Base-by-base conservation (phyloP, 2,113 vertebrate species). In the Scomber colias region DNA sequence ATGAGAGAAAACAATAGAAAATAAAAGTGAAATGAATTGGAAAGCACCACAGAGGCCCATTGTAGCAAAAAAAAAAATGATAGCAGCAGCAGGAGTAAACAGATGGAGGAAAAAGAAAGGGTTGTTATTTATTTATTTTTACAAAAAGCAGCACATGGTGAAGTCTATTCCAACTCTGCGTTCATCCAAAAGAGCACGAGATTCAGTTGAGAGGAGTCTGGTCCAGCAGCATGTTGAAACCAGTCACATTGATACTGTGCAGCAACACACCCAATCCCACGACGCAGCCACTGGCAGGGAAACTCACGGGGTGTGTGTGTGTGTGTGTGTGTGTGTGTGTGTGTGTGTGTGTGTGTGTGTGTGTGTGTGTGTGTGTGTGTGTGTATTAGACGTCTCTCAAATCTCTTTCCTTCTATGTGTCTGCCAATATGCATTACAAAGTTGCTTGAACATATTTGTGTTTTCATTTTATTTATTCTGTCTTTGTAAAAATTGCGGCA, bases 201-300 rank as follows among this genome's bases (percentile, higher is more conserved):
- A 59, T 65, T 83, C 48, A 50, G 62, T 87, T 55, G 46, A 76
- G 64, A 84, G 17, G 21, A 35, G 45, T 64, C 51, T 78, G 76
- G 69, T 88, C 87, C 85, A 89, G 69, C 81, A 88, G 73, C 44
- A 55, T 85, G 66, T 87, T 55, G 65, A 53, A 88, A 63, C 44
- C 54, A 74, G 65, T 74, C 77, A n/a, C 65, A 86, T 46, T 66
- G 78, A 89, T 90, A 63, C 81, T 71, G n/a, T 80, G 81, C 81
- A 63, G 59, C 50, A 62, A 73, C 89, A 90, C 85, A 71, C 87
- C 90, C 89, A 84, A 53, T 89, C 90, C 83, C 88, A 44, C 0
- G 45, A 79, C 27, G 21, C 63, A 56, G 62, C 60, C 53, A 31
- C 68, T 83, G 87, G 87, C 83, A 77, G 63, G 51, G 55, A 63